Evolutionary conservation across 2,113 vertebrate genomes (phyloP), one percentile per base, ranked within the genome.

Genomic region (Myxocyprinus asiaticus): DNA sequence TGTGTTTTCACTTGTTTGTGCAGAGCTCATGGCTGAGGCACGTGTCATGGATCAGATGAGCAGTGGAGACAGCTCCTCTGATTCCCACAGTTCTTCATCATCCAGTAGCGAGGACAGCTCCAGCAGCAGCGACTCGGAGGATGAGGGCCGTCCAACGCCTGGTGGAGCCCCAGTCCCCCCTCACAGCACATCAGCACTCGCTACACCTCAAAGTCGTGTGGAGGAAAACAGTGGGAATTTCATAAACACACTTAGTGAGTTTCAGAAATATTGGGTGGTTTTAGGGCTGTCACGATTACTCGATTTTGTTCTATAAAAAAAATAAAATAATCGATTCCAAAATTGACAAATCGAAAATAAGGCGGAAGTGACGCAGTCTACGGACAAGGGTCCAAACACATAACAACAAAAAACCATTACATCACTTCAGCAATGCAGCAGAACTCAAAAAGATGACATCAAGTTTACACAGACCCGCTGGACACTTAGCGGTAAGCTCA

Each of bases 211-310:
- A 87, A 88, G 87, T 73, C 92, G 87, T 81, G 85, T 88, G 70
- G 94, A 93, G 76, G 94, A 97, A 81, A 87, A 86, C 53, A 87
- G 89, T 67, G 92, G 86, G 74, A 92, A 92, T 84, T 88, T 96
- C 87, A 98, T 99, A 89, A 98, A 91, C 93, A 99, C 98, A 42
- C 94, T 99, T 86, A 93, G 98, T 98, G 88, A 96, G 97, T 96
- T 33, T 51, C 17, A 65, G 62, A n/a, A 43, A 15, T 14, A n/a
- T 15, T 73, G 9, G 3, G 9, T 11, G 42, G 22, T 33, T 33
- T 33, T 33, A 33, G 22, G 22, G 22, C 22, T 33, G 22, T 33
- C 22, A 33, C 22, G 22, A 33, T 33, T 33, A 33, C 22, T 33
- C 22, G 22, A n/a, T n/a, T n/a, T n/a, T n/a, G n/a, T n/a, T n/a